Conservation (phyloP, 2,888 invertebrate species). For the Caenorhabditis sinica region DNA sequence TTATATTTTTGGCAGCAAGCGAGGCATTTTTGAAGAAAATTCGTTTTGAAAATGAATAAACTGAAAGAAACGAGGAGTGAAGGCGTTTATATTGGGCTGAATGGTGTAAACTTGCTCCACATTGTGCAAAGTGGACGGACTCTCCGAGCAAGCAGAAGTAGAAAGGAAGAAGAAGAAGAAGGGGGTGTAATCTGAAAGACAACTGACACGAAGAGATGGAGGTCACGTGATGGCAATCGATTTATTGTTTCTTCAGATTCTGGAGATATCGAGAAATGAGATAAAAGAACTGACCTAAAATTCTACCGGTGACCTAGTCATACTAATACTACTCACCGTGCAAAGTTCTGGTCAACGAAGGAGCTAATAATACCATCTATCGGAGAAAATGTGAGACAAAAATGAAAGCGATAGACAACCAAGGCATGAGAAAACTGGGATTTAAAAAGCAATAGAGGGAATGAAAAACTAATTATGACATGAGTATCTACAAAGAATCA, state of each 20-base stretch:
- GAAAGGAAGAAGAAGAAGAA: conserved; percentile 7
- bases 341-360: too few relatives aligned
- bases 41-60: conserved; percentile 8
- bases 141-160: conserved; percentile 26
- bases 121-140: conserved; percentile 45
- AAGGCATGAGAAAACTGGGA: background rate
- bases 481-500: conserved; percentile 16
- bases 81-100: conserved; percentile 42
- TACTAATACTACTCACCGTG: too few relatives aligned
- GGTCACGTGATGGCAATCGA: conserved; percentile 45
- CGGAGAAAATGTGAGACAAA: background rate
- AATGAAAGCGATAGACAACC: background rate
- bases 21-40: conserved; percentile 1
- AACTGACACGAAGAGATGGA: conserved; percentile 46
- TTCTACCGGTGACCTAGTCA: conserved; percentile 3
- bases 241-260: conserved; percentile 35
- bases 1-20: conserved; percentile 12
- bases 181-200: conserved; percentile 46
- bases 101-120: conserved; percentile 60
- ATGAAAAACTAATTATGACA: background rate
- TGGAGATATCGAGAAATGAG: conserved; percentile 20
- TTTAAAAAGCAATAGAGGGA: background rate
- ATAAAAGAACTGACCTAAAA: conserved; percentile 5
- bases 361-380: too few relatives aligned
- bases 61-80: background rate